Conservation (phyloP, 2,113 vertebrate species). For the Grammomys dolichurus region DNA sequence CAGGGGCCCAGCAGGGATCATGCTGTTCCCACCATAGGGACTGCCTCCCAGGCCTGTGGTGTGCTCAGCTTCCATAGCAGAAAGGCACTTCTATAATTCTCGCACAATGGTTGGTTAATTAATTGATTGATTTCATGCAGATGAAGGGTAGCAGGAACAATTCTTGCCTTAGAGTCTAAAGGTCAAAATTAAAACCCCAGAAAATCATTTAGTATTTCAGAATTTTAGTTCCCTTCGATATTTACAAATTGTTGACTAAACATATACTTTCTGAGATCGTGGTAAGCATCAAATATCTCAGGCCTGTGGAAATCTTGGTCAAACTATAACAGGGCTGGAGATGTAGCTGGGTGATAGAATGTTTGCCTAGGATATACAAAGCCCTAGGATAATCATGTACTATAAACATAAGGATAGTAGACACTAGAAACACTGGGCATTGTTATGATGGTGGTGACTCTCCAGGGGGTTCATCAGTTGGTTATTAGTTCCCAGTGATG, state of each 20-base stretch:
- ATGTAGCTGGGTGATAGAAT: neutral
- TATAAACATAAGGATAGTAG: neutral
- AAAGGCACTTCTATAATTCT: slow-evolving; percentile 18
- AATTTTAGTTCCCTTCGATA: neutral
- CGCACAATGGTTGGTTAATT: slow-evolving; percentile 1
- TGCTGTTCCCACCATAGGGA: neutral
- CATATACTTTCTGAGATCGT: neutral
- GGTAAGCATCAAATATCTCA: neutral
- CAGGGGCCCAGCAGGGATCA: neutral
- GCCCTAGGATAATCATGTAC: neutral
- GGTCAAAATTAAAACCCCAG: neutral
- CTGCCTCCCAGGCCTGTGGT: neutral
- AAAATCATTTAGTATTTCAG: neutral
- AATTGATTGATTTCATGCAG: neutral
- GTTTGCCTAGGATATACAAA: too few relatives aligned
- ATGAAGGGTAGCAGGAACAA: neutral
- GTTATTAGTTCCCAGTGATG: neutral
- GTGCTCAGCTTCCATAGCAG: neutral
- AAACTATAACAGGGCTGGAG: neutral
- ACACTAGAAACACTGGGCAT: neutral
- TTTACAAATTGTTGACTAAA: slow-evolving; percentile 7
- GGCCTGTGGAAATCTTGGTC: neutral
- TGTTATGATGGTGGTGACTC: neutral
- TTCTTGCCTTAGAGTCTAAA: neutral
- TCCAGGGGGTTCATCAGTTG: neutral